phyloP scores from a whole-genome alignment of 2,797 vertebrate genomes.

The Anguilla pacifica region DNA sequence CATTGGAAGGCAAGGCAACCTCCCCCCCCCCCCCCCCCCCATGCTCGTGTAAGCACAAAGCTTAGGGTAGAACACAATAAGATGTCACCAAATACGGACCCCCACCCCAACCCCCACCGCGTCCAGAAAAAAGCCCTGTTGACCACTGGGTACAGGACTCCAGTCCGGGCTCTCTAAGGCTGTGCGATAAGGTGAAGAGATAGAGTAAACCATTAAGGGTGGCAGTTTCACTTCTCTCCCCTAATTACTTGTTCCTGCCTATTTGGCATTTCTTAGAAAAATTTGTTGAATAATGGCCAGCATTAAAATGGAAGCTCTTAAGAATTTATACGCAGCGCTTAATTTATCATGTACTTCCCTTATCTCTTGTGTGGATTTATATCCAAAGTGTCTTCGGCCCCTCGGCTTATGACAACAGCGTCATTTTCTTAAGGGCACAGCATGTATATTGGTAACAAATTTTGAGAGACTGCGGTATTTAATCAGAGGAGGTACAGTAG shows the following conservation, averaged over 20 bases:
- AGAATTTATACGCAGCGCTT: conserved; percentile 98
- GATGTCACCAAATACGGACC: neutral
- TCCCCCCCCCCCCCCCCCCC: conserved; percentile 41
- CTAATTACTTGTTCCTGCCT: conserved; percentile 99
- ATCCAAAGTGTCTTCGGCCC: conserved; percentile 88
- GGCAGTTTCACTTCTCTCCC: conserved; percentile 99
- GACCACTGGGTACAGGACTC: conserved; percentile 56
- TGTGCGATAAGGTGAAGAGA: conserved; percentile 86
- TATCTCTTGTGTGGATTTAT: conserved; percentile 98
- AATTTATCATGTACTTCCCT: conserved; percentile 99
- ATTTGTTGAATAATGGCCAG: conserved; percentile 99
- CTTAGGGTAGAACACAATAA: neutral
- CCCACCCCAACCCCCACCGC: neutral
- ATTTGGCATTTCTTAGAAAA: conserved; percentile 99
- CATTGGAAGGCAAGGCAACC: conserved; percentile 65
- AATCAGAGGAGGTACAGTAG: conserved; percentile 72
- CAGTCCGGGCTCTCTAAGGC: neutral
- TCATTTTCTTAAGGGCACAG: conserved; percentile 99
- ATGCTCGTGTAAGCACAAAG: conserved; percentile 62
- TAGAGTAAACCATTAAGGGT: conserved; percentile 96
- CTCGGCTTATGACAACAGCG: conserved; percentile 88
- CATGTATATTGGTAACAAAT: conserved; percentile 91
- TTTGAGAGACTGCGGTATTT: conserved; percentile 81
- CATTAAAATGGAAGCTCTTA: conserved; percentile 99
- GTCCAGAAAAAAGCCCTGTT: conserved; percentile 40